These are phyloP conservation scores for Gandaritis pyraliata DNA, from an alignment of 2,888 invertebrate species.

Conservation along the genomic window DNA sequence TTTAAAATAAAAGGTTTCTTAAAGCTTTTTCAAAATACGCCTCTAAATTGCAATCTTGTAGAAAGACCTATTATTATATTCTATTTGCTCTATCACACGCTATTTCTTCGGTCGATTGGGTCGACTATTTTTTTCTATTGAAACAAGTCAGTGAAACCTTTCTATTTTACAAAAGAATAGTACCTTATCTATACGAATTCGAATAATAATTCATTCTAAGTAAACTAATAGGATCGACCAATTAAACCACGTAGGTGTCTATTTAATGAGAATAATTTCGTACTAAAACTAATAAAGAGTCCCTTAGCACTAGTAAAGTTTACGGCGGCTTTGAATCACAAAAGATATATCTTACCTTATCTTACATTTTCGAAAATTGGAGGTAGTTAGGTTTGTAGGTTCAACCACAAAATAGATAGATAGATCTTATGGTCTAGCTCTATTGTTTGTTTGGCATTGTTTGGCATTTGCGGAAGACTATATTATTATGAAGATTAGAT, in stretches of 20 bases:
- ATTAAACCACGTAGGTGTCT: no score
- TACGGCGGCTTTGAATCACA: not conserved
- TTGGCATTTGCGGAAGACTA: no score
- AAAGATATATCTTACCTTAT: not conserved
- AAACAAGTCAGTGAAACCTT: not conserved
- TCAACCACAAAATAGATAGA: no score
- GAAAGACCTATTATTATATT: slow-evolving; percentile 38
- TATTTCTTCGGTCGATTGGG: slow-evolving; percentile 39
- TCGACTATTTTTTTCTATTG: slow-evolving; percentile 35
- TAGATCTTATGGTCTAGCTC: no score
- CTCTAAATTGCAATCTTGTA: slow-evolving; percentile 39
- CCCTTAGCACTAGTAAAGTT: not conserved
- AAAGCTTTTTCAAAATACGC: slow-evolving; percentile 33
- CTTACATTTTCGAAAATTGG: no score
- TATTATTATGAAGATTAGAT: no score
- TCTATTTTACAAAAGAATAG: not conserved
- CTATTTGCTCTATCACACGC: slow-evolving; percentile 44
- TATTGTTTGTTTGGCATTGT: no score
- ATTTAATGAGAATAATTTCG: not conserved
- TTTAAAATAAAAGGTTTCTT: slow-evolving; percentile 19
- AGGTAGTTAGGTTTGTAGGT: no score
- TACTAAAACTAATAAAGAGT: not conserved
- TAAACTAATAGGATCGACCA: no score
- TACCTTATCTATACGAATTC: no score
- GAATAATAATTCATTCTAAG: no score